Base-by-base conservation (phyloP, 2,797 vertebrate species). In the Tamandua tetradactyla region DNA sequence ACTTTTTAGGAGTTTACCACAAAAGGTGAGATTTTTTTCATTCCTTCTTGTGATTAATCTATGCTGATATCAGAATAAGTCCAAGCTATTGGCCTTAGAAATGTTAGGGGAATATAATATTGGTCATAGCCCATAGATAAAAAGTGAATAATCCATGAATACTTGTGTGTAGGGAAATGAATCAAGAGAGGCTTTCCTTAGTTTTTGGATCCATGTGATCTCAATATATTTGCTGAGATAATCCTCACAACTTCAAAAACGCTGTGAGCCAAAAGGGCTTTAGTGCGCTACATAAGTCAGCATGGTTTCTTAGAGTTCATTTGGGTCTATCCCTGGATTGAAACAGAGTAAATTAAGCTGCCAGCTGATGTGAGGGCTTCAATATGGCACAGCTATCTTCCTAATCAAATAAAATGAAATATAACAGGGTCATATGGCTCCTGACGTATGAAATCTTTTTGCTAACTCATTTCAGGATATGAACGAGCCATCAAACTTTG, bases 401-500 rank as follows among this genome's bases (percentile, higher is more conserved):
- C 3, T 5, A 40, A 87, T 52, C 17, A 55, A 55, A 55, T 55
- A 55, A 55, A 55, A 55, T 55, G 20, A 20, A 55, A 55, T 17
- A 18, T 18, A 55, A 55, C 17, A 52, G 17, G 83, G 12, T 8
- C 11, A 9, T 2, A 13, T 3, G 32, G 37, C 7, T 62, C 30
- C 49, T 57, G 4, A 87, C 15, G 3, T 61, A 93, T 0, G 0
- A 25, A 52, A 14, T 72, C 49, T 64, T 74, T 88, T 42, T 94
- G 25, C 32, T 92, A 9, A 82, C 27, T 95, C 68, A 52, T 97
- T 97, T 87, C 83, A 99, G 99, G 99, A 99, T 97, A 99, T 99
- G 99, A 99, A 99, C 85, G 99, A 99, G 91, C 99, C 99, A 3
- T 98, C 99, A 64, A 98, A 98, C 97, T 99, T 99, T 97, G 97